Percentiles rank a stretch among this genome's conserved stretches.
Conservation (phyloP, 2,888 invertebrate genomes). For the Rhogogaster chlorosoma region DNA sequence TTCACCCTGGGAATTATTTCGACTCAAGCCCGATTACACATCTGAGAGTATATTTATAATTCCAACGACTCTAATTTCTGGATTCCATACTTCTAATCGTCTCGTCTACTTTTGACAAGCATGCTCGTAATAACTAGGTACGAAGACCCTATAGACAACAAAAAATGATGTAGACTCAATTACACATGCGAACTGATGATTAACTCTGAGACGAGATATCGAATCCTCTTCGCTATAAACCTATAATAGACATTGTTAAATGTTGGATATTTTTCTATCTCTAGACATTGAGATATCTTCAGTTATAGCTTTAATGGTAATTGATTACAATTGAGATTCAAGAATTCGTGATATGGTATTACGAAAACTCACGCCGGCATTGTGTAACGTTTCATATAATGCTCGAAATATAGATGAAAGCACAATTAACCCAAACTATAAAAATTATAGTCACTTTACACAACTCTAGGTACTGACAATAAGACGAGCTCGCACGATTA, state of each 20-base stretch:
- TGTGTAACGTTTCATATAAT: not conserved
- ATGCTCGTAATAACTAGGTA: constrained; percentile 3
- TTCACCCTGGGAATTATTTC: not conserved
- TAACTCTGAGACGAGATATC: constrained; percentile 3
- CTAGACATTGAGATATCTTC: not conserved
- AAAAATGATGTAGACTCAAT: constrained; percentile 11
- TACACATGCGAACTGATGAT: constrained; percentile 1
- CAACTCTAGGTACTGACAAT: not conserved
- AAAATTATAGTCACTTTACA: not conserved
- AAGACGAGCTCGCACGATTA: not conserved
- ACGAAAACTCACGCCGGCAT: not conserved
- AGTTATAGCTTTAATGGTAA: not conserved
- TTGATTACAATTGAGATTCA: not conserved
- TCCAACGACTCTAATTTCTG: not conserved
- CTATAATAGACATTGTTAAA: not conserved
- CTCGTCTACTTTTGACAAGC: constrained; percentile 22
- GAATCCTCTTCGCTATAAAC: not conserved
- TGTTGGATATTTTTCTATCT: not conserved
- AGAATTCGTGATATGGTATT: constrained; percentile 8
- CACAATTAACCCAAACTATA: not conserved
- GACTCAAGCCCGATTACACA: constrained; percentile 1
- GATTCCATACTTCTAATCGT: not conserved
- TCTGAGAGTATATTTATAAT: constrained; percentile 15
- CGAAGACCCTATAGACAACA: not conserved
- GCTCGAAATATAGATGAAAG: not conserved